Evolutionary conservation across 2,888 invertebrate species (phyloP), one percentile per base, ranked within the genome.

Genomic region (Mesodorylaimus sp.): DNA sequence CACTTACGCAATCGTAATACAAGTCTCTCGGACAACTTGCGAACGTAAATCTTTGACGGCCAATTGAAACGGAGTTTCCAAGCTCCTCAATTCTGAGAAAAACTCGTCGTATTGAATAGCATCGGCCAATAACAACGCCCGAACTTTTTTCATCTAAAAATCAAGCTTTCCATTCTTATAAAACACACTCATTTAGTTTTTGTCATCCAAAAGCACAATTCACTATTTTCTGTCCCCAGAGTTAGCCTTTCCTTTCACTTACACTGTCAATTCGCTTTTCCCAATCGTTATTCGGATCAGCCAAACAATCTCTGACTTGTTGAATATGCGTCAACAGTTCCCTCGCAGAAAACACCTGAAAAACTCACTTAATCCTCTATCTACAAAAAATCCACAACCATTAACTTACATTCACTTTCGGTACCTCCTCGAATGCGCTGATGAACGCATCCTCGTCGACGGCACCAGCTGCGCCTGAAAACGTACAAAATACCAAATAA

Each of bases 1-100:
- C 3, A 5, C 24, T 63, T 61, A 89, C 38, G 91, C 87, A 59
- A 93, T 79, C 0, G 91, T 87, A 53, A 93, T 82, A 65, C 91
- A 93, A 1, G 87, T 86, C 68, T 97, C 97, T 45, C 95, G 76
- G 1, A 91, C 91, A 53, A 93, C 85, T 72, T 84, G 83, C 58
- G 93, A 95, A 5, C 88, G 75, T 7, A 89, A 73, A 69, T 89
- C 88, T 71, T 82, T 83, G 56, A 86, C 77, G 52, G 83, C 80
- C 53, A 77, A 76, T 54, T 84, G 78, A 63, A 89, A 80, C 26
- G 86, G 77, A 60, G 80, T 76, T 48, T 86, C 85, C 52, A 89
- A 66, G 54, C 77, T 77, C 63, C 84, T 81, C 51, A 93, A 71
- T 57, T 79, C 77, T 48, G 76, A 76, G 51, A 75, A 73, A 68